Conservation (phyloP, 2,888 invertebrate species). For the Papilio demoleus region DNA sequence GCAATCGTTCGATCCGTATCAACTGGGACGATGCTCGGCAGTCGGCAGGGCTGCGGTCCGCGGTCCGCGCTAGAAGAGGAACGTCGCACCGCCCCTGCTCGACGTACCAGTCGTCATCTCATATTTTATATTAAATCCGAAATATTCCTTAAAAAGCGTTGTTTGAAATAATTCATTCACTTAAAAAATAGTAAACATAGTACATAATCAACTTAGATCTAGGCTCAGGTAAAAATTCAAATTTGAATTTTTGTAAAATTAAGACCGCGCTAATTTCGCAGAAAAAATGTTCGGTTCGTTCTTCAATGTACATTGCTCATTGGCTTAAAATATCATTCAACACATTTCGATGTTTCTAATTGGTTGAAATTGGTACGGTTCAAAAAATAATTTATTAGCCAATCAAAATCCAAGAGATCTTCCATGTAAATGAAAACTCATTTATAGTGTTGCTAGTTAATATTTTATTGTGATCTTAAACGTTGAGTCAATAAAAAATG, state of each 20-base stretch:
- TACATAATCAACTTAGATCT: slow-evolving; percentile 8
- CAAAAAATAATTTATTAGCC: not conserved
- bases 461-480: not conserved
- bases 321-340: slow-evolving; percentile 23
- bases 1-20: slow-evolving; percentile 79
- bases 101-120: slow-evolving; percentile 36
- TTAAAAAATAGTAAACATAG: slow-evolving; percentile 4
- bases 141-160: slow-evolving; percentile 14
- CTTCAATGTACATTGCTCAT: slow-evolving; percentile 12
- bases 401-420: slow-evolving; percentile 17
- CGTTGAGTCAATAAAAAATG: not conserved
- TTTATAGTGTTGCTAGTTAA: slow-evolving; percentile 18
- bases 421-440: slow-evolving; percentile 5
- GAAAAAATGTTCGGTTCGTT: slow-evolving; percentile 50
- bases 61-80: slow-evolving; percentile 70
- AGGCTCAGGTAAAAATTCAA: slow-evolving; percentile 53
- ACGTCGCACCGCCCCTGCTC: slow-evolving; percentile 64
- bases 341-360: slow-evolving; percentile 27
- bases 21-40: slow-evolving; percentile 73
- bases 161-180: slow-evolving; percentile 20
- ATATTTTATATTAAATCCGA: slow-evolving; percentile 22
- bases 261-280: slow-evolving; percentile 69
- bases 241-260: slow-evolving; percentile 55
- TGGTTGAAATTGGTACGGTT: slow-evolving; percentile 31
- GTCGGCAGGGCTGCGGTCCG: slow-evolving; percentile 70